A percentile compares a stretch with the other conserved stretches of the same genome.
phyloP scores from a whole-genome alignment of 1,140 invertebrate genomes.

The Saccostrea cuccullata region DNA sequence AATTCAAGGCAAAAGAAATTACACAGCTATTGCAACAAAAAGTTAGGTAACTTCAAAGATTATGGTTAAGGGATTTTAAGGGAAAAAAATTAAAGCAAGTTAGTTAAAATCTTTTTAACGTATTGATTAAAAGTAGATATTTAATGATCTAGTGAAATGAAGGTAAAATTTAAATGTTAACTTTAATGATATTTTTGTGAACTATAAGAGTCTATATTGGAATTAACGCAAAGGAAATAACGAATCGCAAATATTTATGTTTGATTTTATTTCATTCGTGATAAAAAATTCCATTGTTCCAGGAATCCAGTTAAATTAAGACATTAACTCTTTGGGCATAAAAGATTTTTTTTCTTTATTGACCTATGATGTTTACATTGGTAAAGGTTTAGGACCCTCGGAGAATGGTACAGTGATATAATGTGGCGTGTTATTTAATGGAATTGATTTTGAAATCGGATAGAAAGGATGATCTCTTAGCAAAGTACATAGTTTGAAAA shows the following conservation, averaged over 20 bases:
- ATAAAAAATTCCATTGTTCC: neutral
- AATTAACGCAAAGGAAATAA: neutral
- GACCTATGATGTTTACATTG: neutral
- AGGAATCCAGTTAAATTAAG: neutral
- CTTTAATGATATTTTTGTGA: neutral
- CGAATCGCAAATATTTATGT: neutral
- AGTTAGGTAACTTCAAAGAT: constrained; percentile 27
- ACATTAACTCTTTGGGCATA: too few relatives aligned
- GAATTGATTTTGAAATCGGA: constrained; percentile 23
- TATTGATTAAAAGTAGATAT: neutral
- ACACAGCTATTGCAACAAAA: neutral
- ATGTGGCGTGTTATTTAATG: neutral
- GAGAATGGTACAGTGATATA: neutral
- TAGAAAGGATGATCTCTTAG: neutral
- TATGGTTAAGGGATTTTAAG: constrained; percentile 1
- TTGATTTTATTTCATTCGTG: neutral
- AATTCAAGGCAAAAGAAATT: constrained; percentile 32
- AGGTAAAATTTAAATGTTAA: neutral
- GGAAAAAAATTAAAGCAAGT: neutral
- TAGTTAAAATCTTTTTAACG: neutral
- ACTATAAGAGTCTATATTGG: neutral
- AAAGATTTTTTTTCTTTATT: too few relatives aligned
- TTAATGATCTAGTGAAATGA: neutral
- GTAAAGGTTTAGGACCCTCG: neutral
- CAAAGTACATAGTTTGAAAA: constrained; percentile 16